Evolutionary conservation across 2,113 vertebrate species (phyloP).

Genomic region (Salvelinus fontinalis): DNA sequence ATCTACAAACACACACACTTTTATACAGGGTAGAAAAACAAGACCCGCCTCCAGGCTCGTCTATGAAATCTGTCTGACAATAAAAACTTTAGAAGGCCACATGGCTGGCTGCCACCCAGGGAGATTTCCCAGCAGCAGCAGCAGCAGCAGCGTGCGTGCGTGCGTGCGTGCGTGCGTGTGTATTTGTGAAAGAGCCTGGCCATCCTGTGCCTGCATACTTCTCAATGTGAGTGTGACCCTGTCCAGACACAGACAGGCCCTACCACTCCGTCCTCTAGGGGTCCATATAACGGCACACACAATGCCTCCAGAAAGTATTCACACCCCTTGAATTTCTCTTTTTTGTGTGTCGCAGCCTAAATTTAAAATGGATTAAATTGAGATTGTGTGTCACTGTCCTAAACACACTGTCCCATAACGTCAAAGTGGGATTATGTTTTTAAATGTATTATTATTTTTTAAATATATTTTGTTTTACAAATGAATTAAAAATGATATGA

Average conservation of each 20-base stretch:
- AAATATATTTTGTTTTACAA: too few species aligned
- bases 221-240: conserved; percentile 47
- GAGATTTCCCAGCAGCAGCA: conserved; percentile 19
- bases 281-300: too few species aligned
- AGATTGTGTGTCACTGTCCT: too few species aligned
- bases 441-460: too few species aligned
- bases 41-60: background rate
- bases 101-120: conserved; percentile 57
- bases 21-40: background rate
- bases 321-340: too few species aligned
- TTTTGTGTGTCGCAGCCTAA: too few species aligned
- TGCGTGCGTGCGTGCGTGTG: background rate
- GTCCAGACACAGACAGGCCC: conserved; percentile 46
- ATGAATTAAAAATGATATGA: too few species aligned
- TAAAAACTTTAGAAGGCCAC: conserved; percentile 41
- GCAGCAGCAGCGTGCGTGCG: background rate
- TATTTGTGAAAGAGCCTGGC: conserved; percentile 31
- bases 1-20: background rate
- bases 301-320: too few species aligned
- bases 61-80: conserved; percentile 44
- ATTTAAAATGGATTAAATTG: too few species aligned
- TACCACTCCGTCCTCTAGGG: background rate
- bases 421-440: too few species aligned
- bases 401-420: too few species aligned
- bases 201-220: conserved; percentile 49